These are phyloP conservation scores for Fulica atra DNA, from an alignment of 2,113 vertebrate species.

Conservation along the genomic window DNA sequence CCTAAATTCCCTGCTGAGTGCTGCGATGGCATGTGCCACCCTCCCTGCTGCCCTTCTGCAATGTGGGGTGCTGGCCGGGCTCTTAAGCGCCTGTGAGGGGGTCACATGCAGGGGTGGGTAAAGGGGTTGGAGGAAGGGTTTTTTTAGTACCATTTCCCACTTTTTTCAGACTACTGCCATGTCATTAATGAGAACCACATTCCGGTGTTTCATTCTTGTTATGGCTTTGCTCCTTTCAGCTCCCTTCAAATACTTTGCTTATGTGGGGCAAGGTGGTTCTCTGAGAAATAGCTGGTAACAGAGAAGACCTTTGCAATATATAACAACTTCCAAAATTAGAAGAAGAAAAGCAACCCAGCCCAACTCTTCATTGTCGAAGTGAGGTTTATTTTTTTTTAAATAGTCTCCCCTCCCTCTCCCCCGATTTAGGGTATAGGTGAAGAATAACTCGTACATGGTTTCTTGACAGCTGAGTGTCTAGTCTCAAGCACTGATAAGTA, in stretches of 20 bases:
- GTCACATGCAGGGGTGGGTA: fast-evolving
- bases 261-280: fast-evolving
- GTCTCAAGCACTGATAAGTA: background rate
- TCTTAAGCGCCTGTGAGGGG: fast-evolving
- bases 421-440: background rate
- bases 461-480: background rate
- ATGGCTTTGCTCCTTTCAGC: background rate
- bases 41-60: background rate
- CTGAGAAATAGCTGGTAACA: background rate
- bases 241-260: background rate
- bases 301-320: background rate
- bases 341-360: background rate
- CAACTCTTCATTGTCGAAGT: background rate
- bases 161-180: background rate
- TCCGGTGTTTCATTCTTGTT: background rate
- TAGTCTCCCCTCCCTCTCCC: fast-evolving
- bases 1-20: background rate
- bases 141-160: background rate
- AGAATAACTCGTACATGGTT: background rate
- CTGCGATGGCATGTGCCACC: fast-evolving
- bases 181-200: background rate
- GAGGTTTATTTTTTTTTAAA: background rate
- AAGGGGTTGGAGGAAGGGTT: background rate
- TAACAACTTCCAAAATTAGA: background rate
- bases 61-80: background rate